Base-by-base conservation (phyloP, 2,888 invertebrate species). In the Lathronympha strigana region DNA sequence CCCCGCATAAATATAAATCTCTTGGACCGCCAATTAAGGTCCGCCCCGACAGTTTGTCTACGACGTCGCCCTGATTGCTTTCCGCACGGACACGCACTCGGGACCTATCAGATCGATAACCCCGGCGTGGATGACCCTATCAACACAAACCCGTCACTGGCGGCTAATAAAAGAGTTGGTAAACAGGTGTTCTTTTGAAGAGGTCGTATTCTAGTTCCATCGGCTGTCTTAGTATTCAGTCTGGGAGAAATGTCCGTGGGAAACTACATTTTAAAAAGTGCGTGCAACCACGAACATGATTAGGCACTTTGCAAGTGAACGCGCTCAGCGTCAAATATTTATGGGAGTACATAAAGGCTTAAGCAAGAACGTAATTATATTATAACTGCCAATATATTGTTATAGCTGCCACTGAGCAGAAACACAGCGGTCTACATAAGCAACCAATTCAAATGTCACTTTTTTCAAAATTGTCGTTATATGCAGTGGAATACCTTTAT, bases 1-100 rank as follows among this genome's bases (percentile, higher is more conserved):
- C 84, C 79, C 86, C 88, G 89, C 89, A 92, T 92, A 92, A 92
- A 92, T 92, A 92, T 92, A 92, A 92, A 92, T 92, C 92, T 91
- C 85, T 69, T 77, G 84, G 87, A 90, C 92, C 91, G 89, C 92
- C 92, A 92, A 92, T 92, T 92, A 92, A 88, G 90, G 87, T 75
- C 82, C 84, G 77, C 87, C 87, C 85, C 90, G 90, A 90, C 91
- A 91, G 89, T 91, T 91, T 91, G 91, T 91, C 90, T 90, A 87
- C 89, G 84, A 84, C 83, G 85, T 83, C 85, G 85, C 86, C 89
- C 87, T 92, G 92, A 92, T 93, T 93, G 93, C 92, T 93, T 90
- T 89, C 89, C 63, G 63, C 19, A 43, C 61, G 78, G 78, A 80
- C 79, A 78, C 76, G 73, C 76, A 77, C 72, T 73, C 69, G 71